A percentile compares a stretch with the other conserved stretches of the same genome.
Conservation (phyloP, 2,113 vertebrate species). For the Ammodytes dubius region DNA sequence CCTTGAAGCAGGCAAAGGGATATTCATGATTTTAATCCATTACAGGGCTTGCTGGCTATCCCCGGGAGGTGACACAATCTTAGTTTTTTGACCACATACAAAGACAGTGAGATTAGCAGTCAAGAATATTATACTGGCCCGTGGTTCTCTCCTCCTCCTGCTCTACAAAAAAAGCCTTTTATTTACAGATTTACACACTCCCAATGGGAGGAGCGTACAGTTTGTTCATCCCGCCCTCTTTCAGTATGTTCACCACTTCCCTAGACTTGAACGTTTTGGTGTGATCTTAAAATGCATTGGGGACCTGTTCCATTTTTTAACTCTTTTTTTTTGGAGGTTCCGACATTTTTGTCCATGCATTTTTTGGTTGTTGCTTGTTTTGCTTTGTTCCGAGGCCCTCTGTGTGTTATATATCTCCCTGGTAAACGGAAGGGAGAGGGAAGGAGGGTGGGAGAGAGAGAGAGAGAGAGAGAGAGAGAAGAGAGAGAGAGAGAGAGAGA, state of each 20-base stretch:
- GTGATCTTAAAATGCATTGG: slow-evolving; percentile 69
- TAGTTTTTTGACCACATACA: slow-evolving; percentile 74
- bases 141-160: slow-evolving; percentile 60
- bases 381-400: slow-evolving; percentile 40
- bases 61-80: slow-evolving; percentile 67
- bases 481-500: neutral
- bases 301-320: slow-evolving; percentile 65
- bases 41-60: slow-evolving; percentile 55
- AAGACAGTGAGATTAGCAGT: slow-evolving; percentile 76
- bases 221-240: slow-evolving; percentile 70
- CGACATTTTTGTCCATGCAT: neutral
- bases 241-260: slow-evolving; percentile 63
- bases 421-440: slow-evolving; percentile 50
- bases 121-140: slow-evolving; percentile 58
- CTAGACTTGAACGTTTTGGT: slow-evolving; percentile 54
- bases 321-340: slow-evolving; percentile 17
- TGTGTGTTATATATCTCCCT: slow-evolving; percentile 50
- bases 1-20: slow-evolving; percentile 40
- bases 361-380: slow-evolving; percentile 11
- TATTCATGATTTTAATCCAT: slow-evolving; percentile 72
- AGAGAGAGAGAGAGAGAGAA: too few relatives aligned
- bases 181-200: slow-evolving; percentile 77
- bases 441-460: slow-evolving; percentile 15
- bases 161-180: slow-evolving; percentile 55
- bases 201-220: slow-evolving; percentile 72